These are phyloP conservation scores for Pseudochirops corinnae DNA, from an alignment of 2,797 vertebrate species.

Conservation along the genomic window DNA sequence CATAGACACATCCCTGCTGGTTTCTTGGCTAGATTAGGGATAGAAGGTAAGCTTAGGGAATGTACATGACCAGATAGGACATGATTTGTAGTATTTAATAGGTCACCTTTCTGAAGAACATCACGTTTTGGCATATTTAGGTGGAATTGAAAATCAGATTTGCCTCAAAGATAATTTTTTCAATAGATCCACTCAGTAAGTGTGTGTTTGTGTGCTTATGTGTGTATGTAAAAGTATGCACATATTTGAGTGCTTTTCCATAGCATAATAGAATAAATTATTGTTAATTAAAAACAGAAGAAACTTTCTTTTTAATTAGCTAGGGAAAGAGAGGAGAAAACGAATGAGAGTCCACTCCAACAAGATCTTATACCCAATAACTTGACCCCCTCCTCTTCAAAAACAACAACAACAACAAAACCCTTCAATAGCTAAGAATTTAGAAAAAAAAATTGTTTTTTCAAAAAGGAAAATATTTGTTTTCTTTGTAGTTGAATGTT, in stretches of 20 bases:
- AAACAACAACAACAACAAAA: not conserved
- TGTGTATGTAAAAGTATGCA: not conserved
- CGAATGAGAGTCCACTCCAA: not conserved
- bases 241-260: not conserved
- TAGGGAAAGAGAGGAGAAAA: not conserved
- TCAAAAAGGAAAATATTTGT: not conserved
- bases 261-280: conserved; percentile 16
- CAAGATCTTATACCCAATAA: not conserved
- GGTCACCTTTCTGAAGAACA: conserved; percentile 5
- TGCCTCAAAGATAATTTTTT: conserved; percentile 33
- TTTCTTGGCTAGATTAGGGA: conserved; percentile 17
- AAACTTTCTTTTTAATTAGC: conserved; percentile 27
- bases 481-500: not conserved
- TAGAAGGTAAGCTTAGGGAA: conserved; percentile 59
- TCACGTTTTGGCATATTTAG: conserved; percentile 31
- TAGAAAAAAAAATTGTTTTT: not conserved
- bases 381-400: not conserved
- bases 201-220: not conserved
- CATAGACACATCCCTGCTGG: conserved; percentile 13
- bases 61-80: conserved; percentile 23
- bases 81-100: conserved; percentile 42
- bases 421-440: not conserved
- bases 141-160: conserved; percentile 32
- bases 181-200: not conserved
- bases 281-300: conserved; percentile 48